Evolutionary conservation across 2,797 vertebrate species (phyloP).

Genomic region (Cygnus olor): DNA sequence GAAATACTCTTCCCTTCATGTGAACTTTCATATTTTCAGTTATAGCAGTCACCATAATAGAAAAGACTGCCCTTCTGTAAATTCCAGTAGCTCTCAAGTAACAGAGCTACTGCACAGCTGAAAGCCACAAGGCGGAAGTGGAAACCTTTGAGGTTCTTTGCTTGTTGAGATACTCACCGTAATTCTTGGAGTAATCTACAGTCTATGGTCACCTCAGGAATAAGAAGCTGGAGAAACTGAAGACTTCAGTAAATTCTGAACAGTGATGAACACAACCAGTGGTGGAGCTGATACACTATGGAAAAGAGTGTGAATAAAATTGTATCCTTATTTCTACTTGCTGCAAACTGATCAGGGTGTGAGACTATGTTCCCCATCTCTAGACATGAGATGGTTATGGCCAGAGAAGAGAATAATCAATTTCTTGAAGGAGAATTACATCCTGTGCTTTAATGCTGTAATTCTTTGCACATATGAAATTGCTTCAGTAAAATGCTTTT

Average conservation of each 20-base stretch:
- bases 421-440: neutral
- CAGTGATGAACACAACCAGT: neutral
- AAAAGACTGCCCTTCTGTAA: neutral
- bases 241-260: neutral
- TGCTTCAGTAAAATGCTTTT: neutral
- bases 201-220: neutral
- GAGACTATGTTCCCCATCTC: neutral
- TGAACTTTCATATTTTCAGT: neutral
- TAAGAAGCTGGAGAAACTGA: neutral
- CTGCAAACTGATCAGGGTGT: neutral
- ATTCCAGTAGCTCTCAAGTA: neutral
- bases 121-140: neutral
- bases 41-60: neutral
- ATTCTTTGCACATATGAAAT: neutral
- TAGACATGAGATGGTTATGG: neutral
- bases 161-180: neutral
- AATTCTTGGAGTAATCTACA: neutral
- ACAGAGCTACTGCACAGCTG: neutral
- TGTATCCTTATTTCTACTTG: neutral
- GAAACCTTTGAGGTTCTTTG: neutral
- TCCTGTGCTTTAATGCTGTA: neutral
- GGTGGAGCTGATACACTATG: neutral
- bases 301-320: neutral
- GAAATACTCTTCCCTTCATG: too few species aligned
- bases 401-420: neutral